phyloP scores from a whole-genome alignment of 1,140 invertebrate genomes.

The Drosophila funebris region DNA sequence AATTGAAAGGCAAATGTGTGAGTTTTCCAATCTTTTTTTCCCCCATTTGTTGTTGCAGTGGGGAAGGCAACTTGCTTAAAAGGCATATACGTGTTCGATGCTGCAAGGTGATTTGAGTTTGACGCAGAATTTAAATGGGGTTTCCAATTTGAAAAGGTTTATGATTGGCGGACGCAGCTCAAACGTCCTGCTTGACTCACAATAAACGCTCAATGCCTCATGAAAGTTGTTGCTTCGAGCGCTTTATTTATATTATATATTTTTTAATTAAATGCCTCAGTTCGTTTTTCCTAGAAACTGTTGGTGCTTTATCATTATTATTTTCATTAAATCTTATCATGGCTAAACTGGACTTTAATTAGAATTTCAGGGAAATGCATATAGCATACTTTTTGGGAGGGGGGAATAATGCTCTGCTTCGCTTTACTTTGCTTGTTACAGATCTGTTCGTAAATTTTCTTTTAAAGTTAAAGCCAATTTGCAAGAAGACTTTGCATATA shows the following conservation, averaged over 20 bases:
- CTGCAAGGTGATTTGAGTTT: conserved; percentile 21
- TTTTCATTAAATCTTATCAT: background rate
- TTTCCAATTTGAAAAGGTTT: conserved; percentile 33
- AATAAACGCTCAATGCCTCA: too few species aligned
- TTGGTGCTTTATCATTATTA: background rate
- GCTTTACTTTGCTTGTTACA: too few species aligned
- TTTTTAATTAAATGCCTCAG: too few species aligned
- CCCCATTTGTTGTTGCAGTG: background rate
- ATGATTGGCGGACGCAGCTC: conserved; percentile 15
- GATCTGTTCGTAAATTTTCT: background rate
- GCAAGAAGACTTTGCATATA: too few species aligned
- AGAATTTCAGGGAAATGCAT: background rate
- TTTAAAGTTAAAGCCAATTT: too few species aligned
- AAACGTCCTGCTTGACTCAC: background rate
- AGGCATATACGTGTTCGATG: conserved; percentile 33
- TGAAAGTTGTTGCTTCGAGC: too few species aligned
- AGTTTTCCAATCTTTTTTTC: conserved; percentile 1
- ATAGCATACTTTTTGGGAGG: conserved; percentile 9
- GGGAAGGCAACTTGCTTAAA: conserved; percentile 13
- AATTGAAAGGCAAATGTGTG: conserved; percentile 29
- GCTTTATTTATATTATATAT: too few species aligned
- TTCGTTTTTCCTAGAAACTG: background rate
- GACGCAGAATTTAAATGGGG: conserved; percentile 29
- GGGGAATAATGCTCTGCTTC: background rate
- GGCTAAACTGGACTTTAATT: too few species aligned